A percentile compares a stretch with the other conserved stretches of the same genome.
phyloP scores from a whole-genome alignment of 2,888 invertebrate species.

The Onthophagus sagittarius region DNA sequence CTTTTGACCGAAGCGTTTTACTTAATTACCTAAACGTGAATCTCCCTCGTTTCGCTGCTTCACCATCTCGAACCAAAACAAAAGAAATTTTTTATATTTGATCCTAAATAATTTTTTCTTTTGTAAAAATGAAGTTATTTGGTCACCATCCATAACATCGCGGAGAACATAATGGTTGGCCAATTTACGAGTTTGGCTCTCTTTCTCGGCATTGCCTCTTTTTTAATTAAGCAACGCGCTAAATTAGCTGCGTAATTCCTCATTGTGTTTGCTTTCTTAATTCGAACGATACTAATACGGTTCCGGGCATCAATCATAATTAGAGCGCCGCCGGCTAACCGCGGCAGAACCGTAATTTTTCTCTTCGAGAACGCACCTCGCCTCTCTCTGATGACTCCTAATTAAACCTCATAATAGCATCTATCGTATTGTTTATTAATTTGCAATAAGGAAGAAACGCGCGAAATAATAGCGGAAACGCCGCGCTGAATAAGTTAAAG shows the following conservation, averaged over 20 bases:
- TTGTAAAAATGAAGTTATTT: background rate
- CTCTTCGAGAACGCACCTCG: constrained; percentile 18
- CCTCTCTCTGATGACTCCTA: constrained; percentile 35
- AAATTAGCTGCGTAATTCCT: constrained; percentile 18
- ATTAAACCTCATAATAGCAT: constrained; percentile 30
- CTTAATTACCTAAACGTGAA: background rate
- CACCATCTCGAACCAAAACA: background rate
- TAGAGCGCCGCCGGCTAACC: constrained; percentile 8
- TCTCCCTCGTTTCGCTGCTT: background rate
- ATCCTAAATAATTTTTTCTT: background rate
- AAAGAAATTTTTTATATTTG: too few species aligned
- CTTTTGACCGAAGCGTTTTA: constrained; percentile 35
- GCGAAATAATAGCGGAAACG: background rate
- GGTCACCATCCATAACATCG: background rate
- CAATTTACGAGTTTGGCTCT: background rate
- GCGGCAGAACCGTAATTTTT: constrained; percentile 22
- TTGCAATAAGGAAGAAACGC: background rate
- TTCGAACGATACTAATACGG: constrained; percentile 14
- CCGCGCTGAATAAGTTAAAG: background rate
- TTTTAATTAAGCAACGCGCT: constrained; percentile 17
- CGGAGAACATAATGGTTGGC: background rate
- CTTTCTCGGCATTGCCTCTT: constrained; percentile 5
- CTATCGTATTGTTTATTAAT: constrained; percentile 22
- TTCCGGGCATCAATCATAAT: constrained; percentile 22
- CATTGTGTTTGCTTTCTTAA: constrained; percentile 20